A percentile compares a stretch with the other conserved stretches of the same genome.
Evolutionary conservation across 2,888 invertebrate species (phyloP).

Genomic region (Orthosia gracilis): DNA sequence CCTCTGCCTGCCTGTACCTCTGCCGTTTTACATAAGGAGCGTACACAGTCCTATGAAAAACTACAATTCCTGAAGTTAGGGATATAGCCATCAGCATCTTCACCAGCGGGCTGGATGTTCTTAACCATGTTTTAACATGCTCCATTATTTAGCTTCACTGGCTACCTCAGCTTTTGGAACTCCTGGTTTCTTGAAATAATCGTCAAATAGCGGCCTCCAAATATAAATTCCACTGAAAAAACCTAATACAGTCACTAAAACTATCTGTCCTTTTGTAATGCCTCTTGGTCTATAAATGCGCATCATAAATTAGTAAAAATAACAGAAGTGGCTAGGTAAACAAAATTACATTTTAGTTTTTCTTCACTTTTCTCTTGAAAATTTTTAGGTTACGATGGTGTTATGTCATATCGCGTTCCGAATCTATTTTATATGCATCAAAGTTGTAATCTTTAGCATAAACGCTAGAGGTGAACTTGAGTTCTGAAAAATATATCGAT

Average conservation of each 20-base stretch:
- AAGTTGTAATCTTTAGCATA: slow-evolving; percentile 1
- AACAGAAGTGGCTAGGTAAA: background rate
- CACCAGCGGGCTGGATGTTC: slow-evolving; percentile 77
- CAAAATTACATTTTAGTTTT: slow-evolving; percentile 24
- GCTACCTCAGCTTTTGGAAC: slow-evolving; percentile 58
- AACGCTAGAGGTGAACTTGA: background rate
- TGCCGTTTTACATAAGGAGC: slow-evolving; percentile 75
- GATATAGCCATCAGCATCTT: slow-evolving; percentile 84
- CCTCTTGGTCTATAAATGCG: slow-evolving; percentile 84
- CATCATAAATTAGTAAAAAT: slow-evolving; percentile 76
- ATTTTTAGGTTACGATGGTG: slow-evolving; percentile 37
- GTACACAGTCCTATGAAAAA: slow-evolving; percentile 75
- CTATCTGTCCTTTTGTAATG: slow-evolving; percentile 82
- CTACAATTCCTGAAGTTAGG: slow-evolving; percentile 77
- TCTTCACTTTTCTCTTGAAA: slow-evolving; percentile 4
- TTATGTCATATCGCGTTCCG: slow-evolving; percentile 46
- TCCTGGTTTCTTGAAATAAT: slow-evolving; percentile 70
- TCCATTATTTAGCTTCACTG: slow-evolving; percentile 74
- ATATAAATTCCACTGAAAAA: slow-evolving; percentile 87
- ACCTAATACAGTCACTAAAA: slow-evolving; percentile 84
- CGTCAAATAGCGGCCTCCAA: slow-evolving; percentile 88
- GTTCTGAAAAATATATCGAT: no score
- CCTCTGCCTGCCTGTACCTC: slow-evolving; percentile 78
- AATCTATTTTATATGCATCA: background rate
- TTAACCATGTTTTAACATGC: slow-evolving; percentile 71